Conservation (phyloP, 2,888 invertebrate genomes). For the Brachynemurus nebulosus region DNA sequence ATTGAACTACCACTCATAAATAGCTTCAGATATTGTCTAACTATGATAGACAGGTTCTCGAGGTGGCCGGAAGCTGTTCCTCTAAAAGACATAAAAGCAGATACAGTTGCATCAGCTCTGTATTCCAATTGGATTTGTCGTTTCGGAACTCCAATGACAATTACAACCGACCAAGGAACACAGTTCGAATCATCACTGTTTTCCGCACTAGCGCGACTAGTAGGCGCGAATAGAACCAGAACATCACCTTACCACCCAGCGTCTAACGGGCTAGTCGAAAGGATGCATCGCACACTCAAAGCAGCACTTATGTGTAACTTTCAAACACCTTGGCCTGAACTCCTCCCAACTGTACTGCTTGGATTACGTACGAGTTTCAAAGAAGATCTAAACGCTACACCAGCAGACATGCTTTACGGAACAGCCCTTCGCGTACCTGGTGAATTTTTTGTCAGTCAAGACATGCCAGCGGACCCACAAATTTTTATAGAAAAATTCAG, state of each 20-base stretch:
- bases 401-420: not conserved
- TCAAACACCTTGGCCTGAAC: too few species aligned
- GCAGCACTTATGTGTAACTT: too few species aligned
- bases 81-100: too few species aligned
- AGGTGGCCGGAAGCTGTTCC: too few species aligned
- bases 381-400: conserved; percentile 11
- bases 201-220: not conserved
- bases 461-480: not conserved
- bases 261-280: too few species aligned
- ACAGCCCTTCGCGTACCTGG: not conserved
- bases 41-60: too few species aligned
- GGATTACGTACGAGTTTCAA: conserved; percentile 17
- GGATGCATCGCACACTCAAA: too few species aligned
- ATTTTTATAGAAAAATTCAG: not conserved
- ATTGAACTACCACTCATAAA: too few species aligned
- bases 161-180: conserved; percentile 11
- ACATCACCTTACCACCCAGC: conserved; percentile 9
- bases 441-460: not conserved
- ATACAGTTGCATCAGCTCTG: not conserved
- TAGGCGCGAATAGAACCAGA: not conserved
- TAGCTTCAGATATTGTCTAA: too few species aligned
- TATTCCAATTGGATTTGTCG: not conserved
- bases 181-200: too few species aligned
- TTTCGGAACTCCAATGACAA: conserved; percentile 6
- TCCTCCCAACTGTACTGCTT: conserved; percentile 18